These are phyloP conservation scores for Pomatostomus ruficeps DNA, from an alignment of 2,113 vertebrate genomes.

Conservation along the genomic window DNA sequence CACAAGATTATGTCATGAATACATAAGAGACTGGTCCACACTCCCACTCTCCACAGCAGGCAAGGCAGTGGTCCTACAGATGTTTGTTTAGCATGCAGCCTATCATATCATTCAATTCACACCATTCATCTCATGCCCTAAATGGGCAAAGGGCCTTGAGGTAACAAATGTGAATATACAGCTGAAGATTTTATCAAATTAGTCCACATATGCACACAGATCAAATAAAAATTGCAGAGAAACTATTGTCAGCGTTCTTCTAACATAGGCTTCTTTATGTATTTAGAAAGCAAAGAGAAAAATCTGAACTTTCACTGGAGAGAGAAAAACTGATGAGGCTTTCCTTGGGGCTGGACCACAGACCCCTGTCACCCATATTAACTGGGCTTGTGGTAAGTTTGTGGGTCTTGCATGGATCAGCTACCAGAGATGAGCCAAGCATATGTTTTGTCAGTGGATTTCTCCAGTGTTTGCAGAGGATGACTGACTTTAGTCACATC, in stretches of 20 bases:
- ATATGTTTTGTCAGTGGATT: not conserved
- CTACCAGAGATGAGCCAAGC: not conserved
- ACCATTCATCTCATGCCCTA: fast-evolving
- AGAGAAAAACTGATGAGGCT: not conserved
- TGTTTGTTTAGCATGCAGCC: not conserved
- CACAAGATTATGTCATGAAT: not conserved
- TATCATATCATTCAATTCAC: not conserved
- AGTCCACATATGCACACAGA: not conserved
- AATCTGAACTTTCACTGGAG: not conserved
- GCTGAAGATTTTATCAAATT: not conserved
- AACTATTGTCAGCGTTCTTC: not conserved
- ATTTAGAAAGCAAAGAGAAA: not conserved
- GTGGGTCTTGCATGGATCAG: not conserved
- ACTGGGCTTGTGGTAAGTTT: not conserved
- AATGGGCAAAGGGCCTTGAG: not conserved
- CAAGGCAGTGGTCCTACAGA: not conserved
- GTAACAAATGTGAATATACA: not conserved
- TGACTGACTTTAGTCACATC: not conserved
- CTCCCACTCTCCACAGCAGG: not conserved
- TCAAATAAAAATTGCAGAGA: not conserved
- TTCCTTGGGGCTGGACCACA: not conserved
- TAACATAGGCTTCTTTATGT: not conserved
- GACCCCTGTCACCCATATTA: not conserved
- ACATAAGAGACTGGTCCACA: not conserved
- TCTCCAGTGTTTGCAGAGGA: not conserved